Percentiles rank a stretch among this genome's conserved stretches.
Evolutionary conservation across 2,888 invertebrate species (phyloP).

Genomic region (Lamellibrachia satsuma): DNA sequence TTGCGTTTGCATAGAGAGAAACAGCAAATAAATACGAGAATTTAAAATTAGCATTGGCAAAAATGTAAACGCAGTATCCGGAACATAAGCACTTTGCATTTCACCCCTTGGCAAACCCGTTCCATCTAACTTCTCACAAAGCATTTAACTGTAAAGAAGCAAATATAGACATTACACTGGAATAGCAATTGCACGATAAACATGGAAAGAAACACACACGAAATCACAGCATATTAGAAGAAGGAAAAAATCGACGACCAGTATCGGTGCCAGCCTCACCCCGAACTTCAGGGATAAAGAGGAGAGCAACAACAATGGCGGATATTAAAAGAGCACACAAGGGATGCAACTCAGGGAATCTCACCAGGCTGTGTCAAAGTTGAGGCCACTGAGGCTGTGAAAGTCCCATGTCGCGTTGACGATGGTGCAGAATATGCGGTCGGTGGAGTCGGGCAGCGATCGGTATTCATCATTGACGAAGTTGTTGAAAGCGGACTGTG

Average conservation of each 20-base stretch:
- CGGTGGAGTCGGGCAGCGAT: constrained; percentile 78
- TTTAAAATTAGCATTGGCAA: too few relatives aligned
- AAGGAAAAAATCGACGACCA: too few relatives aligned
- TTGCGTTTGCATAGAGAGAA: too few relatives aligned
- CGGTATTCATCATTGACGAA: constrained; percentile 83
- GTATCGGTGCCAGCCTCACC: too few relatives aligned
- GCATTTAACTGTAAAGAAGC: background rate
- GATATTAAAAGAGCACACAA: background rate
- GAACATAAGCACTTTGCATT: background rate
- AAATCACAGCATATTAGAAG: too few relatives aligned
- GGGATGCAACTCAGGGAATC: constrained; percentile 7
- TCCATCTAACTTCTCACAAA: background rate
- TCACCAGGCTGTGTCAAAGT: constrained; percentile 78
- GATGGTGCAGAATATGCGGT: constrained; percentile 81
- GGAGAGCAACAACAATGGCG: too few relatives aligned
- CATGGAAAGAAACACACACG: background rate
- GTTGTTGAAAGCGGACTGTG: constrained; percentile 82
- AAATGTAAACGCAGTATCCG: too few relatives aligned
- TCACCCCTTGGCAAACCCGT: background rate
- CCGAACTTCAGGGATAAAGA: too few relatives aligned
- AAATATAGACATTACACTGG: background rate
- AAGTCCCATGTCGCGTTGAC: constrained; percentile 81
- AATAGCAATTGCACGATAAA: too few relatives aligned
- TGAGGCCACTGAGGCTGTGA: constrained; percentile 73
- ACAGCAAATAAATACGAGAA: too few relatives aligned